These are phyloP conservation scores for Nansenia antarctica DNA, from an alignment of 2,113 vertebrate genomes.

Conservation along the genomic window DNA sequence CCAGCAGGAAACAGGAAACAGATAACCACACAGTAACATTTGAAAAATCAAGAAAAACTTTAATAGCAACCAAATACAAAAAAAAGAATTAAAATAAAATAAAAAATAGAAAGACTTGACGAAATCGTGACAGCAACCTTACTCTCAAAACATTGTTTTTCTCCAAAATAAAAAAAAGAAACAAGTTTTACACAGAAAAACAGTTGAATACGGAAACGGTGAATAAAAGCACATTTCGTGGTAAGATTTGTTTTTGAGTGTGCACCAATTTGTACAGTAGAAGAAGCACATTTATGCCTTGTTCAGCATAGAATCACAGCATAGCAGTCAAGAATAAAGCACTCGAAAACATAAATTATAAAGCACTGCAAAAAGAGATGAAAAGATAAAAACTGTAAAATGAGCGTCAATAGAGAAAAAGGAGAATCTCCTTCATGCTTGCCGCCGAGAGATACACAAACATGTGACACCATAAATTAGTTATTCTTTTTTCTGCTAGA, in stretches of 20 bases:
- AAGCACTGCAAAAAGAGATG: conserved; percentile 66
- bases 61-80: conserved; percentile 76
- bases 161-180: conserved; percentile 35
- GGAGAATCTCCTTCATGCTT: conserved; percentile 75
- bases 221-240: conserved; percentile 66
- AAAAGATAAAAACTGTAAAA: conserved; percentile 56
- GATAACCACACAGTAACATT: conserved; percentile 42
- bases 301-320: conserved; percentile 69
- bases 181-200: conserved; percentile 59
- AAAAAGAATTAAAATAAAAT: conserved; percentile 58
- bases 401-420: conserved; percentile 35
- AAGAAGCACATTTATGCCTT: conserved; percentile 63
- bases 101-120: conserved; percentile 64
- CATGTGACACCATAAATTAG: conserved; percentile 76
- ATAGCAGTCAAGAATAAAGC: conserved; percentile 70
- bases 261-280: conserved; percentile 56
- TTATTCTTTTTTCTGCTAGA: conserved; percentile 63
- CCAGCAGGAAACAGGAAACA: no score
- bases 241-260: conserved; percentile 56
- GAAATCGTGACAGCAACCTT: conserved; percentile 58
- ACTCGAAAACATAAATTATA: conserved; percentile 70
- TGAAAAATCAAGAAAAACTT: conserved; percentile 72
- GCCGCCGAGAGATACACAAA: conserved; percentile 69
- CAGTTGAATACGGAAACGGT: no score
- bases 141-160: conserved; percentile 26